Conservation (phyloP, 2,113 vertebrate species). For the Prionailurus bengalensis region DNA sequence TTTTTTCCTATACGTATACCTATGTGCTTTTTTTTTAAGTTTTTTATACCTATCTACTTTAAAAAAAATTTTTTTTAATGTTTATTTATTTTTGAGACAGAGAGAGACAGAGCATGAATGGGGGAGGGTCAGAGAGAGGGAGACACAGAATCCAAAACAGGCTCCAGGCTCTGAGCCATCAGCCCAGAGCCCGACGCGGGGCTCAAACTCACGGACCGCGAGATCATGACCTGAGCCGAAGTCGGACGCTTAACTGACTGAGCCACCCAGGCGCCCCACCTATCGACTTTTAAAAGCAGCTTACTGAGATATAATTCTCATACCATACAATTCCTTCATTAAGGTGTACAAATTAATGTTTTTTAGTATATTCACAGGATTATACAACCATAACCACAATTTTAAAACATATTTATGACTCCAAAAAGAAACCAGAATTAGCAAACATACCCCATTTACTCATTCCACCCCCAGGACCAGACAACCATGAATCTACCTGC, state of each 20-base stretch:
- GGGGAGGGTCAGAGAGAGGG: not conserved
- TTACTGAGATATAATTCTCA: constrained; percentile 3
- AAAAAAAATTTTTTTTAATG: too few species aligned
- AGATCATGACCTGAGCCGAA: too few species aligned
- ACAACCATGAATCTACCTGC: not conserved
- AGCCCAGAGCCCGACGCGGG: too few species aligned
- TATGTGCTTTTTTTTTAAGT: not conserved
- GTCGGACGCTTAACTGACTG: too few species aligned
- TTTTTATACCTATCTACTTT: not conserved
- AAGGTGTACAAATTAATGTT: not conserved
- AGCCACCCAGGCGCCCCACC: too few species aligned
- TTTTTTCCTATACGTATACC: not conserved
- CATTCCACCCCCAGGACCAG: not conserved
- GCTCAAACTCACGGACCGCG: too few species aligned
- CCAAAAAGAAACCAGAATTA: not conserved
- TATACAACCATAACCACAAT: not conserved
- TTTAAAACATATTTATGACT: constrained; percentile 8
- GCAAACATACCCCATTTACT: not conserved
- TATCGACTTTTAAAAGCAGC: not conserved
- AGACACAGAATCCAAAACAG: too few species aligned
- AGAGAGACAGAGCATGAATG: not conserved
- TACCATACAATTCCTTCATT: not conserved
- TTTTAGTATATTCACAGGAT: constrained; percentile 30
- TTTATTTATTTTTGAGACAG: not conserved
- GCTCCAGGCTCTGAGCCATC: too few species aligned